Evolutionary conservation across 2,113 vertebrate species (phyloP), one percentile per base, ranked within the genome.

Genomic region (Micromys minutus): DNA sequence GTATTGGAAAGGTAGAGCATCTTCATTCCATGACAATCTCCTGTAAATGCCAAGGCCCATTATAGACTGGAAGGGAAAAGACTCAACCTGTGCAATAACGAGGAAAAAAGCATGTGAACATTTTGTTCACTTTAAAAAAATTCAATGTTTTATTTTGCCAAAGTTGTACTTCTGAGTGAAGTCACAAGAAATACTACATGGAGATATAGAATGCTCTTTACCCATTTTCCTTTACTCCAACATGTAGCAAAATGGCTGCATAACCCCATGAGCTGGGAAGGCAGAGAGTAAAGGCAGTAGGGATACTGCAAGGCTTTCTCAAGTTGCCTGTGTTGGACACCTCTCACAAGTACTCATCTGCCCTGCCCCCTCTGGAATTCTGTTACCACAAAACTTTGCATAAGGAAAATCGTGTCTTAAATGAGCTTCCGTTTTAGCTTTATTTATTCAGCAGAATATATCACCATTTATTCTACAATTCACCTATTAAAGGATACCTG

Each of bases 301-400:
- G 67, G 71, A 29, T 13, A 19, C 42, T 29, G 26, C 1, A 22
- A 55, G 31, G 19, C 50, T 79, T 34, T 61, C 85, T 86, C 26
- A n/a, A 2, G 39, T 72, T n/a, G 15, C 3, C 26, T 77, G 52
- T 79, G 15, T 36, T 34, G 39, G 75, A 65, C 76, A 92, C 24
- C n/a, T 16, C 67, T 80, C 29, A 26, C 5, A 57, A 61, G 39
- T 65, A 42, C 24, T 42, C 76, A 96, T 91, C 50, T 57, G 5
- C 39, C 65, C 17, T 89, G 45, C 57, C 8, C 47, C 92, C 87
- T 95, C 50, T 81, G 42, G 77, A 71, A 81, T 97, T 83, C 92
- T 89, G 26, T 52, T 79, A 93, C 61, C 94, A 85, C 22, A 89
- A 89, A 65, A 61, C 91, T 2, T 65, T 77, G 31, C 17, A 19